These are phyloP conservation scores for Seriola aureovittata DNA, from an alignment of 2,113 vertebrate genomes.

Conservation along the genomic window DNA sequence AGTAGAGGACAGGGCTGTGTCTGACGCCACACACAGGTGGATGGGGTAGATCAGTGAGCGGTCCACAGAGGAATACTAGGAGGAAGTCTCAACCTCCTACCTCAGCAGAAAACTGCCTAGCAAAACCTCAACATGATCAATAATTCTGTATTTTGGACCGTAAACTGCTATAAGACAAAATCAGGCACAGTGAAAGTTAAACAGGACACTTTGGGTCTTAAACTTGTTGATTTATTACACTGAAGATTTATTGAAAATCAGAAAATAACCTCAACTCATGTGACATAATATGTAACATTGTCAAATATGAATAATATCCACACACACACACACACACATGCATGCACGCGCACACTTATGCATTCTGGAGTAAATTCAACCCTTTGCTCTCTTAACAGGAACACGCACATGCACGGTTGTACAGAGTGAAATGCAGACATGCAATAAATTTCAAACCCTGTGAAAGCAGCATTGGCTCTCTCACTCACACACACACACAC, in stretches of 20 bases:
- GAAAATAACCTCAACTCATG: constrained; percentile 42
- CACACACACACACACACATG: constrained; percentile 22
- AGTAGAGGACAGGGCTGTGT: constrained; percentile 73
- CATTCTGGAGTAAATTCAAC: constrained; percentile 61
- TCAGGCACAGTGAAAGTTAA: constrained; percentile 13
- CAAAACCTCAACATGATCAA: constrained; percentile 6
- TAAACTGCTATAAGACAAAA: constrained; percentile 14
- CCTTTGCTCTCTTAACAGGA: constrained; percentile 42
- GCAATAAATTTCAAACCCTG: constrained; percentile 74
- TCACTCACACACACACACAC: constrained; percentile 19
- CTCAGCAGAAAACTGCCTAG: constrained; percentile 48
- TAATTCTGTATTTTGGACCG: constrained; percentile 22
- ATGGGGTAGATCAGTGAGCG: constrained; percentile 29
- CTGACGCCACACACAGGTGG: constrained; percentile 65
- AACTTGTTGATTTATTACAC: constrained; percentile 32
- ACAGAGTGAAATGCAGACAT: constrained; percentile 74
- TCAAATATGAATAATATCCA: constrained; percentile 52
- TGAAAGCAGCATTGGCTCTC: constrained; percentile 61
- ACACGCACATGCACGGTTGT: constrained; percentile 44
- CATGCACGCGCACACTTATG: neutral
- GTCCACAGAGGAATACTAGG: constrained; percentile 33
- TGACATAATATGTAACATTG: constrained; percentile 33
- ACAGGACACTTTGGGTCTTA: constrained; percentile 13
- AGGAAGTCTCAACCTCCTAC: constrained; percentile 16
- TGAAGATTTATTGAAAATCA: constrained; percentile 42